A percentile compares a stretch with the other conserved stretches of the same genome.
phyloP scores from a whole-genome alignment of 1,140 invertebrate genomes.

The Nixonia krombeini region DNA sequence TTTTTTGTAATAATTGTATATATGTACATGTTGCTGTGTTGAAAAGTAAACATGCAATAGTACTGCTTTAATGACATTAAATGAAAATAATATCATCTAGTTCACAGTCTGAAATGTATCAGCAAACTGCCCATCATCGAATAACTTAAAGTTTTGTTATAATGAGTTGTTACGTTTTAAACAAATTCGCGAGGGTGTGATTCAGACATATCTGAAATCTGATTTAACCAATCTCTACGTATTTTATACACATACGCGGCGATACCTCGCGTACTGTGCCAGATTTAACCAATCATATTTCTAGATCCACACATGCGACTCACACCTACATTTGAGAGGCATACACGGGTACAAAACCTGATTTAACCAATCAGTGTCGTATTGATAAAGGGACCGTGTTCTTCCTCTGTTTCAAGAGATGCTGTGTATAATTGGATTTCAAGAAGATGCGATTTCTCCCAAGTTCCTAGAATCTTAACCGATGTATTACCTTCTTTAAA shows the following conservation, averaged over 20 bases:
- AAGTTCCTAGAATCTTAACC: conserved; percentile 31
- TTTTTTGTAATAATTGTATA: too few relatives aligned
- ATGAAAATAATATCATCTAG: too few relatives aligned
- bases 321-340: conserved; percentile 7
- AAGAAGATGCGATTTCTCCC: conserved; percentile 23
- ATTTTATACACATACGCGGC: conserved; percentile 25
- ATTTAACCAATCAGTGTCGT: conserved; percentile 47
- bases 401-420: conserved; percentile 10
- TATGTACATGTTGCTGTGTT: too few relatives aligned
- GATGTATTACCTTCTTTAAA: conserved; percentile 17
- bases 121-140: too few relatives aligned
- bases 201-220: conserved; percentile 28
- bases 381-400: conserved; percentile 43
- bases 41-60: too few relatives aligned
- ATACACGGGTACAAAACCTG: conserved; percentile 30
- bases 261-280: conserved; percentile 14
- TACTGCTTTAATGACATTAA: too few relatives aligned
- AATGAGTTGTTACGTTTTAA: conserved; percentile 15
- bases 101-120: too few relatives aligned
- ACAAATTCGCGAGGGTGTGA: conserved; percentile 24
- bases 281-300: conserved; percentile 37
- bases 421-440: conserved; percentile 27
- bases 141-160: conserved; percentile 9
- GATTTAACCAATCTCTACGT: conserved; percentile 38
- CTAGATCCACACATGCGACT: background rate